Evolutionary conservation across 2,113 vertebrate species (phyloP).

Genomic region (Xerus inauris): DNA sequence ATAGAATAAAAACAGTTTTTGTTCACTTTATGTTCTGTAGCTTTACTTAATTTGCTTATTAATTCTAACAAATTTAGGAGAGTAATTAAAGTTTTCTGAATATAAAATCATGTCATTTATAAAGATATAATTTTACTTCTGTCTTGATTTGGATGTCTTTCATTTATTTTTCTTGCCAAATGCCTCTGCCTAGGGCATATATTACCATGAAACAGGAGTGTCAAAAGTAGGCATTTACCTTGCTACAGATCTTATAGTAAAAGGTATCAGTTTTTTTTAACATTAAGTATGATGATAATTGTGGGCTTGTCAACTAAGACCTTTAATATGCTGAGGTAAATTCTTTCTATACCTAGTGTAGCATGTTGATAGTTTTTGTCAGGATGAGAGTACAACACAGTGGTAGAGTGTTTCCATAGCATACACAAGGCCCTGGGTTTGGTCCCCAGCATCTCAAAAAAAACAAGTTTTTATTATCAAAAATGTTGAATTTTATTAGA

Average conservation of each 20-base stretch:
- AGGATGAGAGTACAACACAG: too few species aligned
- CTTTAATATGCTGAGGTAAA: background rate
- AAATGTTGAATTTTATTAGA: background rate
- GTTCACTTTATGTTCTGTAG: background rate
- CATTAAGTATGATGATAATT: background rate
- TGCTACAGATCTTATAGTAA: background rate
- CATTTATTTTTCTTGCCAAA: background rate
- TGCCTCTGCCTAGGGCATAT: background rate
- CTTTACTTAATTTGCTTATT: background rate
- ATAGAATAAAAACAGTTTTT: background rate
- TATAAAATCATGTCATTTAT: background rate
- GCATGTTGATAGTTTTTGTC: background rate
- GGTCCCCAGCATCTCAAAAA: background rate
- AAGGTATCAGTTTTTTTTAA: background rate
- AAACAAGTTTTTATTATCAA: background rate
- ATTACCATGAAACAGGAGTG: background rate
- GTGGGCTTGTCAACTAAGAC: background rate
- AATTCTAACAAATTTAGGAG: background rate
- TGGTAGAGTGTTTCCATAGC: too few species aligned
- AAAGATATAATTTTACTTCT: background rate
- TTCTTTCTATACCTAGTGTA: background rate
- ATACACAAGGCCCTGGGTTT: too few species aligned
- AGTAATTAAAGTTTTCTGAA: background rate
- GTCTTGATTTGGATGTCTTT: background rate
- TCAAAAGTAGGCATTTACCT: background rate